Conservation (phyloP, 2,797 vertebrate genomes). For the Platyrinchus mystaceus region DNA sequence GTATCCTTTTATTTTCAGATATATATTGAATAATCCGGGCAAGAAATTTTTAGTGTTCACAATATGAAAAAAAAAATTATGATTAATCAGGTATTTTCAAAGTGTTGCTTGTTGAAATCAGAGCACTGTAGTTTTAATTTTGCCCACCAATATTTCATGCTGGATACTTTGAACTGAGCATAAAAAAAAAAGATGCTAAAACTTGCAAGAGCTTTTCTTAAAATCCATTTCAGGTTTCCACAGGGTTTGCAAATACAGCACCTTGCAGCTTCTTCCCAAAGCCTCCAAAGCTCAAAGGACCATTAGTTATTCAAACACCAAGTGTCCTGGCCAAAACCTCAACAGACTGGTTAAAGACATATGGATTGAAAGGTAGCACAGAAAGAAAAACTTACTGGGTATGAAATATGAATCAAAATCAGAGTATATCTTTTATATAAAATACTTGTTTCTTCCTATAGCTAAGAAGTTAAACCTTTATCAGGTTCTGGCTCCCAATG, state of each 20-base stretch:
- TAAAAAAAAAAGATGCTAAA: not conserved
- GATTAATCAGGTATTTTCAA: not conserved
- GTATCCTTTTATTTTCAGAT: slow-evolving; percentile 27
- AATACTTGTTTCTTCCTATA: slow-evolving; percentile 42
- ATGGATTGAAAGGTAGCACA: slow-evolving; percentile 81
- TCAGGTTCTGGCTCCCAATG: slow-evolving; percentile 80
- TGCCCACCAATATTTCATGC: not conserved
- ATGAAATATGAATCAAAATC: not conserved
- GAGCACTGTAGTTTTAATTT: not conserved
- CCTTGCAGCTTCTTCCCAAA: slow-evolving; percentile 52
- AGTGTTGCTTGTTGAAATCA: not conserved
- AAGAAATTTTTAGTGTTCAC: not conserved
- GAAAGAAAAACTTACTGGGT: not conserved
- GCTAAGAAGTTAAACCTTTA: slow-evolving; percentile 82
- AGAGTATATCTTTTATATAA: not conserved
- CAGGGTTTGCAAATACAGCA: slow-evolving; percentile 23
- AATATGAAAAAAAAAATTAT: rapidly evolving
- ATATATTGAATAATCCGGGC: not conserved
- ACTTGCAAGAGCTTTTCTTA: not conserved
- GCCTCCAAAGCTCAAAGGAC: slow-evolving; percentile 50
- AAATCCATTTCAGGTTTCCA: slow-evolving; percentile 68
- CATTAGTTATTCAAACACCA: slow-evolving; percentile 74
- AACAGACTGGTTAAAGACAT: slow-evolving; percentile 79
- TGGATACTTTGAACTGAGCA: not conserved
- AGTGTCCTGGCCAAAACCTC: slow-evolving; percentile 70